These are phyloP conservation scores for Eremobia ochroleuca DNA, from an alignment of 2,888 invertebrate species.

Conservation along the genomic window DNA sequence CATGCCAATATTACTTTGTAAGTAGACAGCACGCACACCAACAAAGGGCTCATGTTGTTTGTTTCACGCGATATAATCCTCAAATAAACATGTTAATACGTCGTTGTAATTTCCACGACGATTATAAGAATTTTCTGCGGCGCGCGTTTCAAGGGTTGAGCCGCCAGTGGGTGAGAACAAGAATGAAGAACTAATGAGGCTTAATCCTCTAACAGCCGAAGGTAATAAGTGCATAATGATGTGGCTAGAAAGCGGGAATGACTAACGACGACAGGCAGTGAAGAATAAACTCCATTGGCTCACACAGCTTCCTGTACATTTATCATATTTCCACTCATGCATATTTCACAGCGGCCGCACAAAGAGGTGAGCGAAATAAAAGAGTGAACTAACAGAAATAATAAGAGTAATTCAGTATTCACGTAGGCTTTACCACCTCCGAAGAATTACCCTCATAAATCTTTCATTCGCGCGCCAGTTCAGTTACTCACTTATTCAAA, in stretches of 20 bases:
- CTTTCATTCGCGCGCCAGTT: constrained; percentile 70
- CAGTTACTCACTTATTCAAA: constrained; percentile 65
- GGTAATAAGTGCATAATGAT: constrained; percentile 61
- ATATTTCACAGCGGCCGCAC: constrained; percentile 60
- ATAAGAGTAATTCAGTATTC: constrained; percentile 69
- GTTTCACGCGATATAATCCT: constrained; percentile 43
- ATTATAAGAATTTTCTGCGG: constrained; percentile 39
- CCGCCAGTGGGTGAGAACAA: constrained; percentile 39
- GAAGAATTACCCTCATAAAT: constrained; percentile 76
- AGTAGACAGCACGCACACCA: constrained; percentile 51
- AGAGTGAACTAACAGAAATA: constrained; percentile 69
- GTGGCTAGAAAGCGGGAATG: constrained; percentile 47
- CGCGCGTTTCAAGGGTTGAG: constrained; percentile 25
- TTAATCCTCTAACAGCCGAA: constrained; percentile 50
- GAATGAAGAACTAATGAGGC: constrained; percentile 60
- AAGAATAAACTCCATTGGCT: constrained; percentile 41
- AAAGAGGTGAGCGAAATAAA: constrained; percentile 67
- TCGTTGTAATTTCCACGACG: constrained; percentile 25
- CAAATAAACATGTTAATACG: constrained; percentile 57
- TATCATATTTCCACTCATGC: constrained; percentile 56
- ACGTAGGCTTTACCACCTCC: constrained; percentile 71
- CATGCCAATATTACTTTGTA: constrained; percentile 65
- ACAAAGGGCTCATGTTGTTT: constrained; percentile 56
- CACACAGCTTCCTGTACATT: constrained; percentile 57
- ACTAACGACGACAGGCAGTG: constrained; percentile 44